These are phyloP conservation scores for Elegia similella DNA, from an alignment of 2,888 invertebrate genomes.

Conservation along the genomic window DNA sequence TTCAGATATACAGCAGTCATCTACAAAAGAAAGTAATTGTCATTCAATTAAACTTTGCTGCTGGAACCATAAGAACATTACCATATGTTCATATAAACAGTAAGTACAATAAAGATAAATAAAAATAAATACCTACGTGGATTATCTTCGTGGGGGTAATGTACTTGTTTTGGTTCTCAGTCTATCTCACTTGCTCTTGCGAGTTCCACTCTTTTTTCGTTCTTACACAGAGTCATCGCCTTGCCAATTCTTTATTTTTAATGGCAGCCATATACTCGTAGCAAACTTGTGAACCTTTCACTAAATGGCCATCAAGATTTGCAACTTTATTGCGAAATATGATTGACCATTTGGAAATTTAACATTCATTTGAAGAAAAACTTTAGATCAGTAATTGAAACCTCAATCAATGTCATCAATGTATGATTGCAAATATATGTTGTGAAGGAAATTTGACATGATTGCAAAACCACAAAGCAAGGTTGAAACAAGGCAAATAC, in stretches of 20 bases:
- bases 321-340: slow-evolving; percentile 28
- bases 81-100: slow-evolving; percentile 31
- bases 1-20: not conserved
- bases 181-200: slow-evolving; percentile 59
- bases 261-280: slow-evolving; percentile 55
- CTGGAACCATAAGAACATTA: not conserved
- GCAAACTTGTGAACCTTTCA: slow-evolving; percentile 64
- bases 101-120: slow-evolving; percentile 56
- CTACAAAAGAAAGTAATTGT: not conserved
- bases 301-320: slow-evolving; percentile 39
- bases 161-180: slow-evolving; percentile 69
- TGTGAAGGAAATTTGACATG: slow-evolving; percentile 14
- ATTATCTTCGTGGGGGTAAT: slow-evolving; percentile 78
- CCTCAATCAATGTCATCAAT: not conserved
- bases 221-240: slow-evolving; percentile 70
- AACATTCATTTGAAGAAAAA: not conserved
- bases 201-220: slow-evolving; percentile 52
- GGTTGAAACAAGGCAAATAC: slow-evolving; percentile 35
- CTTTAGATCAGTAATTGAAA: not conserved
- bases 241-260: slow-evolving; percentile 67
- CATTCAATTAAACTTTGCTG: too few relatives aligned
- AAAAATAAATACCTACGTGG: slow-evolving; percentile 61
- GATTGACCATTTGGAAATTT: slow-evolving; percentile 4
- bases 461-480: slow-evolving; percentile 24
- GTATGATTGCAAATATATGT: not conserved